Percentiles rank a stretch among this genome's conserved stretches.
Conservation (phyloP, 1,140 invertebrate species). For the Drosophila insularis region DNA sequence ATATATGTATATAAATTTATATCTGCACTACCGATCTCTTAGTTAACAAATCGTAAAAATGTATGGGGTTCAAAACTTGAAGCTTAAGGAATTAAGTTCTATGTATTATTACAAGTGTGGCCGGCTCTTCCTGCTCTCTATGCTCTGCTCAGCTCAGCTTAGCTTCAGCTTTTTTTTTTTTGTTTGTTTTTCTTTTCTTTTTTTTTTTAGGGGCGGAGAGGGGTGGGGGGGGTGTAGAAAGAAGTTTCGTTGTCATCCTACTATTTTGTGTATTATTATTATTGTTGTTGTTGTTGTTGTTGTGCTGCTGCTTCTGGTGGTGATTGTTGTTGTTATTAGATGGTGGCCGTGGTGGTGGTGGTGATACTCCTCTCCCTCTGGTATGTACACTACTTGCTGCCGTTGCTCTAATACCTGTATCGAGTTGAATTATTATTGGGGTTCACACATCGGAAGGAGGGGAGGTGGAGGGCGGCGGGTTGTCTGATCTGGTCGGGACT, state of each 20-base stretch:
- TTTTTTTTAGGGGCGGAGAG: too few species aligned
- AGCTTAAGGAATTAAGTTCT: constrained; percentile 73
- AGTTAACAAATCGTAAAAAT: constrained; percentile 72
- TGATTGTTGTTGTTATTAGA: not conserved
- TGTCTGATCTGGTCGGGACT: not conserved
- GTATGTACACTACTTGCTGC: constrained; percentile 63
- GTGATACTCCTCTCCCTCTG: constrained; percentile 12
- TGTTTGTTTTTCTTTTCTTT: not conserved
- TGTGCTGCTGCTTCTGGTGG: not conserved
- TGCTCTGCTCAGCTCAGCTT: not conserved
- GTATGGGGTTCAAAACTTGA: constrained; percentile 64
- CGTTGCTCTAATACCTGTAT: constrained; percentile 76
- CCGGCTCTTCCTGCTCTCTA: constrained; percentile 24
- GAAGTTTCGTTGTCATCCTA: not conserved
- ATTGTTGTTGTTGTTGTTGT: not conserved
- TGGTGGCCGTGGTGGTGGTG: not conserved
- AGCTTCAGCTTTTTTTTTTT: constrained; percentile 18
- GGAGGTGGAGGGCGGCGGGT: constrained; percentile 4
- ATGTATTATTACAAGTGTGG: constrained; percentile 71
- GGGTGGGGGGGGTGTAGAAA: not conserved
- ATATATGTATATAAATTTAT: constrained; percentile 39
- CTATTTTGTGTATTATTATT: not conserved
- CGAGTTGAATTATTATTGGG: constrained; percentile 33
- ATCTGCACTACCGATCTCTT: constrained; percentile 69
- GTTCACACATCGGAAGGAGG: not conserved